A percentile compares a stretch with the other conserved stretches of the same genome.
Conservation (phyloP, 2,113 vertebrate genomes). For the Machaerirhynchus nigripectus region DNA sequence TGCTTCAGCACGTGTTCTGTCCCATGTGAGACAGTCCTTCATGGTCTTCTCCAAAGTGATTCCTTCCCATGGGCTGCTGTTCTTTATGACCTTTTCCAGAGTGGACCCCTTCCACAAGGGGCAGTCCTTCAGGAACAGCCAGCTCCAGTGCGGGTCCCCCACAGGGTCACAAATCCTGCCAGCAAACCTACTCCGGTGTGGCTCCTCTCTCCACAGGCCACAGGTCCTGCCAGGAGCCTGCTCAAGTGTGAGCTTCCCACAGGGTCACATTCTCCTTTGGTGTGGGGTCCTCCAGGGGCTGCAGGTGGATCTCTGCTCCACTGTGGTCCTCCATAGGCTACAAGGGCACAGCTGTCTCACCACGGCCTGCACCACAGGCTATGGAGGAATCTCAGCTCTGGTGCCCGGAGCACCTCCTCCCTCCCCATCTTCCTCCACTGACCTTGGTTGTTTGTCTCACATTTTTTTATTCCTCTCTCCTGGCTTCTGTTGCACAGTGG, state of each 20-base stretch:
- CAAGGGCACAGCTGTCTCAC: background rate
- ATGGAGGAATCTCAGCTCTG: background rate
- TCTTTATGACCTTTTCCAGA: background rate
- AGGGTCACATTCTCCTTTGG: background rate
- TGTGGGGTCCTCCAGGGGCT: background rate
- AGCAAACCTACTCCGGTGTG: background rate
- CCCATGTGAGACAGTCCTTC: background rate
- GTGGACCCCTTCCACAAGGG: too few species aligned
- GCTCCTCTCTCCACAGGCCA: background rate
- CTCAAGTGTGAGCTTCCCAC: background rate
- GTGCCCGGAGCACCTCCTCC: background rate
- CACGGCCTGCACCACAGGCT: background rate
- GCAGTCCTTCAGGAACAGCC: background rate
- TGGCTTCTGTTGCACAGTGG: background rate
- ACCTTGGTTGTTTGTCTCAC: background rate
- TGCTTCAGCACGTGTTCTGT: background rate
- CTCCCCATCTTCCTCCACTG: background rate
- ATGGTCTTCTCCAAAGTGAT: background rate
- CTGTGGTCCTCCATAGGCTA: rapidly evolving
- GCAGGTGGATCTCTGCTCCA: background rate
- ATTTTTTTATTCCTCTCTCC: background rate
- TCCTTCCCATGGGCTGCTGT: background rate
- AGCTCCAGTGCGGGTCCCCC: background rate
- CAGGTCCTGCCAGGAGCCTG: background rate
- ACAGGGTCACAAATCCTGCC: background rate